A percentile compares a stretch with the other conserved stretches of the same genome.
These are phyloP conservation scores for Jaculus jaculus DNA, from an alignment of 2,113 vertebrate genomes.

Conservation along the genomic window DNA sequence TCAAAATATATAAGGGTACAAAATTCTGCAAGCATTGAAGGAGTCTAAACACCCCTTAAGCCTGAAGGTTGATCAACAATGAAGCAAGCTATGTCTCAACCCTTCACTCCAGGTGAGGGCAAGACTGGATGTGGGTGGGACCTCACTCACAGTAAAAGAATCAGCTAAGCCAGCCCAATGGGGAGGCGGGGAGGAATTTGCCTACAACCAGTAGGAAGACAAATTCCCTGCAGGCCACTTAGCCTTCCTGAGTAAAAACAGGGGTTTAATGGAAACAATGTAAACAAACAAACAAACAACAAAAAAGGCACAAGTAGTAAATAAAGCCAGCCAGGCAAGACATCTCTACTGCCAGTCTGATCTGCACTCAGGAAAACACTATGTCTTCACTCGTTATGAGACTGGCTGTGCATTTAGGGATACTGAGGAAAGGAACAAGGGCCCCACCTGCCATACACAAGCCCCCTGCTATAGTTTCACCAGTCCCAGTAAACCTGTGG, in stretches of 20 bases:
- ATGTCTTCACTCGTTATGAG: constrained; percentile 32
- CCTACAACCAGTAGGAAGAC: constrained; percentile 9
- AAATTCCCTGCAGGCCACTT: not conserved
- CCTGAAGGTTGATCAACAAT: not conserved
- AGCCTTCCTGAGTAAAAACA: not conserved
- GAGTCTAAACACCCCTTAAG: not conserved
- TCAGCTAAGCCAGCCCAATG: not conserved
- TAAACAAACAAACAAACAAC: no score
- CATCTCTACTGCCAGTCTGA: not conserved
- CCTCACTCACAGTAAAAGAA: not conserved
- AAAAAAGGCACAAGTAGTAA: not conserved
- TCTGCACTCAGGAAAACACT: constrained; percentile 49
- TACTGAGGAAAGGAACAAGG: not conserved
- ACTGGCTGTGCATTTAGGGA: not conserved
- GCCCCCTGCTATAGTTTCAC: not conserved
- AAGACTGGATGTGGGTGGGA: not conserved
- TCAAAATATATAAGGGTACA: not conserved
- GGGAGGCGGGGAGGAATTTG: not conserved
- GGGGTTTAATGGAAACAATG: constrained; percentile 31
- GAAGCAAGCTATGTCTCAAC: not conserved
- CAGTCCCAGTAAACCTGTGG: constrained; percentile 17
- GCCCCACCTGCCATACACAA: not conserved
- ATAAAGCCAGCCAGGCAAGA: constrained; percentile 4
- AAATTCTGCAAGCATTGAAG: not conserved
- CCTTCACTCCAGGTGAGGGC: not conserved